Evolutionary conservation across 1,140 invertebrate species (phyloP).

Genomic region (Lysiphlebus fabarum): DNA sequence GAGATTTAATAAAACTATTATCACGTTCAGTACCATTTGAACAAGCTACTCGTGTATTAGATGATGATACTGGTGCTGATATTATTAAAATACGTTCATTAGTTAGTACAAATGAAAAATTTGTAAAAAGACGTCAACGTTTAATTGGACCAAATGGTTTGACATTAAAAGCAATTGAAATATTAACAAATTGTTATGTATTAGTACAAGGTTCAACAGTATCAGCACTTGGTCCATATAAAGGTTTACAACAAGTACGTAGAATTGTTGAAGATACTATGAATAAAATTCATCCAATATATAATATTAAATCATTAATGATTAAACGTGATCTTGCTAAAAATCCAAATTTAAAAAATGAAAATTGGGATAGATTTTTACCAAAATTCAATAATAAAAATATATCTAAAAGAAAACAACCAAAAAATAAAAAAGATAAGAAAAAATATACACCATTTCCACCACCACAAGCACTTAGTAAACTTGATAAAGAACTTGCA

Average conservation of each 20-base stretch:
- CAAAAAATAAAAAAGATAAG: constrained; percentile 82
- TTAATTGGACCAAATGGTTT: constrained; percentile 96
- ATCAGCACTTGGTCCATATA: constrained; percentile 90
- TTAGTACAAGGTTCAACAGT: constrained; percentile 98
- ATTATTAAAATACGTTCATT: constrained; percentile 95
- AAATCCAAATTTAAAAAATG: constrained; percentile 86
- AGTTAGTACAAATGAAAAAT: constrained; percentile 90
- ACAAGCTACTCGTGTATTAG: constrained; percentile 79
- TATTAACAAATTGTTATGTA: constrained; percentile 97
- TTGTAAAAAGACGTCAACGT: constrained; percentile 91
- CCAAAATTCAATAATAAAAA: constrained; percentile 95
- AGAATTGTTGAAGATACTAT: constrained; percentile 95
- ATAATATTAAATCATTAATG: constrained; percentile 98
- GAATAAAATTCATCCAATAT: constrained; percentile 99
- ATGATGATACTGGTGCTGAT: constrained; percentile 91
- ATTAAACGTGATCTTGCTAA: constrained; percentile 94
- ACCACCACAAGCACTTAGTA: constrained; percentile 86
- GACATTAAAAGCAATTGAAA: constrained; percentile 95
- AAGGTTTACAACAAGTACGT: constrained; percentile 88
- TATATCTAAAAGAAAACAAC: constrained; percentile 79
- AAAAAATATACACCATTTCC: constrained; percentile 97
- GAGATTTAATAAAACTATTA: constrained; percentile 93
- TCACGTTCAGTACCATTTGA: constrained; percentile 96
- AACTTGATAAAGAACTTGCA: constrained; percentile 91
- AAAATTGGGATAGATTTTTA: constrained; percentile 96